Conservation (phyloP, 2,888 invertebrate species). For the Adela reaumurella region DNA sequence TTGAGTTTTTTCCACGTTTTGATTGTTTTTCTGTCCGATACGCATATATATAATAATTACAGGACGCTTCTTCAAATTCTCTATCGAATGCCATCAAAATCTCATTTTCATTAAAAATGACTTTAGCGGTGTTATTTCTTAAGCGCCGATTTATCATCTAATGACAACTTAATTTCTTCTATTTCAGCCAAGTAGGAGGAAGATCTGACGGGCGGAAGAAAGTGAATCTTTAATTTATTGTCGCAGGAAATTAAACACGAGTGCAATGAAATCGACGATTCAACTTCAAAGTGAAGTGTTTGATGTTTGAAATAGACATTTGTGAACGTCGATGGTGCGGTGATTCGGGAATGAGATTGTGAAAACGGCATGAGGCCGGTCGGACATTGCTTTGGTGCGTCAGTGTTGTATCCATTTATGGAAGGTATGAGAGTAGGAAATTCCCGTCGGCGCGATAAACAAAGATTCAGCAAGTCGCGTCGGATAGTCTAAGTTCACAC, state of each 20-base stretch:
- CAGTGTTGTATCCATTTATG: constrained; percentile 55
- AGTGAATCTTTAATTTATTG: constrained; percentile 51
- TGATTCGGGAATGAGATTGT: constrained; percentile 12
- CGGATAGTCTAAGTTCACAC: background rate
- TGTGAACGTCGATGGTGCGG: constrained; percentile 18
- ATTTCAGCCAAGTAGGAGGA: constrained; percentile 43
- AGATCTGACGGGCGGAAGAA: constrained; percentile 25
- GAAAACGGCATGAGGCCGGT: constrained; percentile 13
- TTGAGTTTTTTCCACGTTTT: too few species aligned
- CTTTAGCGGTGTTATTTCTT: too few species aligned
- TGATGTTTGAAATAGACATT: constrained; percentile 27
- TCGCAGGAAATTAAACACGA: constrained; percentile 38
- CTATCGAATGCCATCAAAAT: too few species aligned
- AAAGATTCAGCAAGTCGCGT: constrained; percentile 14
- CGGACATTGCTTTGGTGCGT: constrained; percentile 50
- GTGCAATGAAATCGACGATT: constrained; percentile 18
- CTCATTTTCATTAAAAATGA: too few species aligned
- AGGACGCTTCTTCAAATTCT: too few species aligned
- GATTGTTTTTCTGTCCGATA: too few species aligned
- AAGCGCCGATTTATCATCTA: too few species aligned
- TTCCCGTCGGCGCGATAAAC: constrained; percentile 36
- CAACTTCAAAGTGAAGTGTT: constrained; percentile 18
- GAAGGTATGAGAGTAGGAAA: constrained; percentile 39
- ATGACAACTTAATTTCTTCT: too few species aligned
- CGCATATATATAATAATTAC: too few species aligned